Evolutionary conservation across 1,140 invertebrate genomes (phyloP).

Genomic region (Phortica variegata): DNA sequence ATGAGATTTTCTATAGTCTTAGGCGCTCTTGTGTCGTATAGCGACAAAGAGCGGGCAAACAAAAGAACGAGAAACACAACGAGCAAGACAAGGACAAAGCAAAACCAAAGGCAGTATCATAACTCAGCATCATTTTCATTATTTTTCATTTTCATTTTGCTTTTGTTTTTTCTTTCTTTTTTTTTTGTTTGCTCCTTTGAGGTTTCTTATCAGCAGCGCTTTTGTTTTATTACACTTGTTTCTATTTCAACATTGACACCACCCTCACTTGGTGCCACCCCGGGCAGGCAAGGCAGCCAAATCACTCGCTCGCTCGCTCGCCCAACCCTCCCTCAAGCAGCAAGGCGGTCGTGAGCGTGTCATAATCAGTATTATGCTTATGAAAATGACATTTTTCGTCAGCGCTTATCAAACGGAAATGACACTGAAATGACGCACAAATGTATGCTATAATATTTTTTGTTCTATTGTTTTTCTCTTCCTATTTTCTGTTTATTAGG

Average conservation of each 20-base stretch:
- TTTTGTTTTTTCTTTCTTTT: constrained; percentile 10
- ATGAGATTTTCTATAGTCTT: too few species aligned
- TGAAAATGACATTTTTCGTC: constrained; percentile 12
- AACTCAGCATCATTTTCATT: constrained; percentile 28
- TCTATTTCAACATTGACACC: too few species aligned
- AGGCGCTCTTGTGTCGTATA: too few species aligned
- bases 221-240: constrained; percentile 24
- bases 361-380: constrained; percentile 21
- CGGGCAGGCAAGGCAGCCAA: too few species aligned
- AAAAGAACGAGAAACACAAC: too few species aligned
- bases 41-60: too few species aligned
- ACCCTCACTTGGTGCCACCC: too few species aligned
- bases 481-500: too few species aligned
- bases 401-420: too few species aligned
- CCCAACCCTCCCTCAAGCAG: background rate
- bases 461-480: background rate
- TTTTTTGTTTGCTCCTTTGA: constrained; percentile 4
- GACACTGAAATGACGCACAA: too few species aligned
- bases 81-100: constrained; percentile 1
- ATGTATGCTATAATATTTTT: background rate
- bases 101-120: constrained; percentile 5
- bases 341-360: constrained; percentile 3
- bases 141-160: constrained; percentile 23
- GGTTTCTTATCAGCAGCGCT: constrained; percentile 12
- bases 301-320: too few species aligned